Conservation (phyloP, 2,797 vertebrate species). For the Tragelaphus eurycerus region DNA sequence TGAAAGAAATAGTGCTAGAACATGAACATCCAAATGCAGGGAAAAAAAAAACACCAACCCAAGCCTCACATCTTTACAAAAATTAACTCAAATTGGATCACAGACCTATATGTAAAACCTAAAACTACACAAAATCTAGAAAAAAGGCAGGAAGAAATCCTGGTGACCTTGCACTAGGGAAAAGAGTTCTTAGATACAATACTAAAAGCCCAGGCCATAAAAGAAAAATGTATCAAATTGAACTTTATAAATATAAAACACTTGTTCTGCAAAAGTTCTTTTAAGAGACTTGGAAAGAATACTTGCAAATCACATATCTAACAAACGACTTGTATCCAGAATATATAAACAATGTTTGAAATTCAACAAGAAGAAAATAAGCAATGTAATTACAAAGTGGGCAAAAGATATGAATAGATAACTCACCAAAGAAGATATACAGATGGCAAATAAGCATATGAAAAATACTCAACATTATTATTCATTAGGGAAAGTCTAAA, state of each 20-base stretch:
- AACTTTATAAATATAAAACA: neutral
- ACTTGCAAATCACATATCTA: neutral
- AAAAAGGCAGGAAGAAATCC: neutral
- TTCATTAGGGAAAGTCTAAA: neutral
- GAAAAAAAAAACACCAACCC: neutral
- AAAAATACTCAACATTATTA: neutral
- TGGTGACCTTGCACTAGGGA: neutral
- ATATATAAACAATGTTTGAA: neutral
- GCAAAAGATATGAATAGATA: neutral
- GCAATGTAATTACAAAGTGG: neutral
- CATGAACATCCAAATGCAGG: neutral
- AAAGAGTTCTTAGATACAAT: neutral
- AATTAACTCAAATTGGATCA: conserved; percentile 3
- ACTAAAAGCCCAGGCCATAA: neutral
- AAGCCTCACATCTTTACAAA: neutral
- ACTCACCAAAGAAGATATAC: neutral
- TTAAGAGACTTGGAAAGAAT: neutral
- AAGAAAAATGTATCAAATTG: neutral
- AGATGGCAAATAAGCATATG: neutral
- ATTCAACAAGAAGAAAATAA: conserved; percentile 25
- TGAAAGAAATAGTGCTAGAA: conserved; percentile 14
- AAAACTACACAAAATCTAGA: neutral
- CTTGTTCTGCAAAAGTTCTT: neutral
- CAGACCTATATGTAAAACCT: neutral
- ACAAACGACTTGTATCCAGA: neutral